phyloP scores from a whole-genome alignment of 1,140 invertebrate species.

The Brachionus angularis region DNA sequence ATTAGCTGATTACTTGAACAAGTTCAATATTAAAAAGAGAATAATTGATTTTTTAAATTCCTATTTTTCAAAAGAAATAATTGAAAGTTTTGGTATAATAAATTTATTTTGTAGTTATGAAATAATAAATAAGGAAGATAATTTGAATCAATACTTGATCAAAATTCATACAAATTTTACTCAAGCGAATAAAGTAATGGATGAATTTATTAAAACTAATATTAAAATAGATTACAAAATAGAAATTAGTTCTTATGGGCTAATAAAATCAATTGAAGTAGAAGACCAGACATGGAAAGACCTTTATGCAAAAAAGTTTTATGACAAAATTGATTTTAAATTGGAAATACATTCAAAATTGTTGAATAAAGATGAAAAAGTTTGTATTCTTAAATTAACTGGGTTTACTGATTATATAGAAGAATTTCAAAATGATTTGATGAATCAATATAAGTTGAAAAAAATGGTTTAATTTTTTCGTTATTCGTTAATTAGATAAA shows the following conservation, averaged over 20 bases:
- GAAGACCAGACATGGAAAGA: slow-evolving; percentile 4
- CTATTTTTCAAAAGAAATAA: neutral
- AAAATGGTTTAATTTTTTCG: neutral
- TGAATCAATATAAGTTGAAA: neutral
- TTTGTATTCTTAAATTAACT: slow-evolving; percentile 7
- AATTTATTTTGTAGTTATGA: slow-evolving; percentile 19
- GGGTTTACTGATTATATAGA: slow-evolving; percentile 19
- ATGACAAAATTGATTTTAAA: slow-evolving; percentile 9
- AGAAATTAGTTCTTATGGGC: neutral
- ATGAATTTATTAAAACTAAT: slow-evolving; percentile 34
- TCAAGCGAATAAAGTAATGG: neutral
- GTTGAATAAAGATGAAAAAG: slow-evolving; percentile 16
- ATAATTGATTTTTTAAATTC: neutral
- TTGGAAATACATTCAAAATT: slow-evolving; percentile 9
- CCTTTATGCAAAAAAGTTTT: neutral
- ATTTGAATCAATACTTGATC: neutral
- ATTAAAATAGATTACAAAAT: neutral
- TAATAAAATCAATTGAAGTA: slow-evolving; percentile 8
- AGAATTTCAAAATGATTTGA: slow-evolving; percentile 20
- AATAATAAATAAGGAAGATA: neutral
- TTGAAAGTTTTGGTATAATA: neutral
- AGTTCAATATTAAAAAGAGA: neutral
- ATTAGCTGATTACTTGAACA: slow-evolving; percentile 4
- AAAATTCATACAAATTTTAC: slow-evolving; percentile 8
- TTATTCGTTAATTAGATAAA: too few relatives aligned